A percentile compares a stretch with the other conserved stretches of the same genome.
Conservation (phyloP, 23 tunicate genomes). For the Trididemnum miniatum region DNA sequence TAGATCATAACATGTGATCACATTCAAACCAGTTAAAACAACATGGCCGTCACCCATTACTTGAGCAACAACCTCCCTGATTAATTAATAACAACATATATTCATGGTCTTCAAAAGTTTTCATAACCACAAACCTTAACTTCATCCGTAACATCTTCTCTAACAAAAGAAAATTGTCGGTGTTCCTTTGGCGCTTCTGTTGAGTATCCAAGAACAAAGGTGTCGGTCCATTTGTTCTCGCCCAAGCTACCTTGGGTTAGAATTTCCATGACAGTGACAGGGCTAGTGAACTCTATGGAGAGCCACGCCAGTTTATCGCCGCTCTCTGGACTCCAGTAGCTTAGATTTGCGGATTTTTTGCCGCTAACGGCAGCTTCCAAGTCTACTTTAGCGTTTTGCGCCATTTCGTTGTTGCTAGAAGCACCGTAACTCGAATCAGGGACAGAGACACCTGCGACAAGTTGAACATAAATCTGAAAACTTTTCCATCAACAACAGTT, state of each 20-base stretch:
- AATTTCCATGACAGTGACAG: conserved; percentile 45
- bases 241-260: conserved; percentile 68
- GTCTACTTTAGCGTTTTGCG: conserved; percentile 55
- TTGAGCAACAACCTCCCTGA: not conserved
- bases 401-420: conserved; percentile 50
- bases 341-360: not conserved
- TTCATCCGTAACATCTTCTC: conserved; percentile 2
- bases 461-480: too few species aligned
- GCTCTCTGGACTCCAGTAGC: conserved; percentile 21
- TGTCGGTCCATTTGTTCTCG: conserved; percentile 44
- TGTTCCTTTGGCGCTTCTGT: not conserved
- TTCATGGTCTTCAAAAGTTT: too few species aligned
- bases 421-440: conserved; percentile 58
- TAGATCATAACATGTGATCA: too few species aligned
- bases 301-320: conserved; percentile 14
- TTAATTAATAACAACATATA: not conserved
- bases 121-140: not conserved
- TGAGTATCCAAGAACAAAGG: conserved; percentile 36
- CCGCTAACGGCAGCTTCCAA: not conserved
- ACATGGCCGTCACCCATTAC: not conserved
- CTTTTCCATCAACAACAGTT: too few species aligned
- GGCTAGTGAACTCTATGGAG: conserved; percentile 42
- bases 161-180: conserved; percentile 15
- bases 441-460: conserved; percentile 60
- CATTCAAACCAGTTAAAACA: too few species aligned